Base-by-base conservation (phyloP, 2,797 vertebrate species). In the Coregonus suidteri region DNA sequence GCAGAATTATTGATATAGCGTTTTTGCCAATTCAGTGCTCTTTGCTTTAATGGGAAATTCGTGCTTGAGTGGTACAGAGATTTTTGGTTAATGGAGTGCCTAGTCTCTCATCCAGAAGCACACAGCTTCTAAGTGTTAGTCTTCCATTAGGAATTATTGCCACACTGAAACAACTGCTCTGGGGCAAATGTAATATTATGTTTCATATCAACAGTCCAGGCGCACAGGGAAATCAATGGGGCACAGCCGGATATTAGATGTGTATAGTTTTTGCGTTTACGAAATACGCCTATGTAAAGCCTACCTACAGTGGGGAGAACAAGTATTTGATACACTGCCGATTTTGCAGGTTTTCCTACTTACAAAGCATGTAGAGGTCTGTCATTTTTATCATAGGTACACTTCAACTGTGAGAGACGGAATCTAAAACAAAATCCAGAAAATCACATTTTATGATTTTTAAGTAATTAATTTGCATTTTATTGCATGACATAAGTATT, bases 171-270 rank as follows among this genome's bases (percentile, higher is more conserved):
- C 67, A 82, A 86, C 73, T 47, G 53, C 80, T 84, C 64, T 73
- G n/a, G 59, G 76, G 67, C 56, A 85, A 90, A 86, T 85, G 81
- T 74, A 83, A 88, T 84, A 82, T 84, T 53, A 52, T 59, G 25
- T 73, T 72, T 41, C 76, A 56, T 76, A 86, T 82, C 81, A 83
- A 13, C 64, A 77, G 75, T 18, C 71, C 34, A 34, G 30, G 30
- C 56, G 77, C 53, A 73, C 11, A 0, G 84, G 85, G 85, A 90
- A 90, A 90, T 89, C 79, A 88, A 4, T 64, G 2, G 31, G 11
- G 54, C 68, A 34, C 67, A 4, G 7, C 25, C 35, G 64, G 7
- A 74, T 52, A 72, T 71, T n/a, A 14, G 41, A 6, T 16, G 37
- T 52, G 51, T 73, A 1, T 13, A 47, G 41, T 9, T 47, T 54